Percentiles rank a stretch among this genome's conserved stretches.
Conservation (phyloP, 2,888 invertebrate genomes). For the Entomobrya multifasciata region DNA sequence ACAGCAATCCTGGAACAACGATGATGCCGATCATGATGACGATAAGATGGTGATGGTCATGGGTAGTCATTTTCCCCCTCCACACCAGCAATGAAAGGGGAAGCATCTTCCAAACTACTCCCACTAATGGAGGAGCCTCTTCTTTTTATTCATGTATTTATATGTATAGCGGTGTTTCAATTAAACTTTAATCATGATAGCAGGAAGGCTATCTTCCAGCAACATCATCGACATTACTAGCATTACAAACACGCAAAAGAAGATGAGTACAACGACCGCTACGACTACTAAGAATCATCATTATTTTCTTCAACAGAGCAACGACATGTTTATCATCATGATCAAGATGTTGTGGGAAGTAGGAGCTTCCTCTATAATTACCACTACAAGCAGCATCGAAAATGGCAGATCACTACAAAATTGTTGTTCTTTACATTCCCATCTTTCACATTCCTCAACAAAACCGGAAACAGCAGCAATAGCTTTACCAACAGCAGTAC, state of each 20-base stretch:
- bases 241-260: background rate
- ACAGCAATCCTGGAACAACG: background rate
- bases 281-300: slow-evolving; percentile 21
- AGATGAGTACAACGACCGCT: slow-evolving; percentile 18
- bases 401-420: background rate
- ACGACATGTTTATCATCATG: slow-evolving; percentile 44
- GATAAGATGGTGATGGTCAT: slow-evolving; percentile 26
- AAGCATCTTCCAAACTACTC: slow-evolving; percentile 10
- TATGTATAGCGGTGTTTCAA: slow-evolving; percentile 25
- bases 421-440: background rate
- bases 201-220: slow-evolving; percentile 20
- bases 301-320: slow-evolving; percentile 7
- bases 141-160: slow-evolving; percentile 4
- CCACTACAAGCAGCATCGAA: background rate
- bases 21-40: slow-evolving; percentile 17
- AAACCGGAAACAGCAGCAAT: background rate
- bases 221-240: background rate
- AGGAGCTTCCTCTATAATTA: slow-evolving; percentile 29
- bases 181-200: slow-evolving; percentile 67
- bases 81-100: too few species aligned
- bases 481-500: background rate
- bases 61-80: slow-evolving; percentile 3
- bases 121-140: background rate
- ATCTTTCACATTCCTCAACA: slow-evolving; percentile 2
- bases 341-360: slow-evolving; percentile 42